A percentile compares a stretch with the other conserved stretches of the same genome.
Evolutionary conservation across 2,797 vertebrate genomes (phyloP).

Genomic region (Agapornis canus): DNA sequence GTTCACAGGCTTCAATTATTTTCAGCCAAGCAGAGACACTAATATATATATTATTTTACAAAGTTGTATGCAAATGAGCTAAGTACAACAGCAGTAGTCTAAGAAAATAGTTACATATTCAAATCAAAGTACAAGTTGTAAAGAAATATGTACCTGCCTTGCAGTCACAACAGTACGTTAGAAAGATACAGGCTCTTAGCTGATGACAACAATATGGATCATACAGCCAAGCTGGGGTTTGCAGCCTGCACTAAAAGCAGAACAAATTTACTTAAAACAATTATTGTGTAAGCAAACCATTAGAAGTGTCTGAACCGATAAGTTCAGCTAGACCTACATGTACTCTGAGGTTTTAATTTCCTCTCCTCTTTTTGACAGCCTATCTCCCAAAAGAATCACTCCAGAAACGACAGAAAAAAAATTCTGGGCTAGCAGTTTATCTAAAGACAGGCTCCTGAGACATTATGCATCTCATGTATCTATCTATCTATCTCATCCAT

Average conservation of each 20-base stretch:
- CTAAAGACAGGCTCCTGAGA: background rate
- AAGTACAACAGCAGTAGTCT: background rate
- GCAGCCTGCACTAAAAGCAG: background rate
- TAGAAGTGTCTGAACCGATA: background rate
- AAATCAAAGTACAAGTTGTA: background rate
- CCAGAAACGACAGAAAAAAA: background rate
- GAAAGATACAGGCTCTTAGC: background rate
- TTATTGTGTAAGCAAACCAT: background rate
- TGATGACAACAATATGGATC: background rate
- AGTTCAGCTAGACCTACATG: background rate
- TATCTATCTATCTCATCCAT: background rate
- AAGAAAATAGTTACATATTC: background rate
- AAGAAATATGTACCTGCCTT: background rate
- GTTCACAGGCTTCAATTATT: conserved; percentile 55
- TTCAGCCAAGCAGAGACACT: conserved; percentile 50
- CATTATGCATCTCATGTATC: background rate
- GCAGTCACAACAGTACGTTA: background rate
- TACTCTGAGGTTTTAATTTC: background rate
- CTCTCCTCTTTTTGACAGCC: background rate
- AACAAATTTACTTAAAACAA: background rate
- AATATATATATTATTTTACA: conserved; percentile 58
- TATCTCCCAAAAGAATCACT: background rate
- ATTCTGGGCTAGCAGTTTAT: background rate
- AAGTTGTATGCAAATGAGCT: conserved; percentile 44
- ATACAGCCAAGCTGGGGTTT: background rate